Evolutionary conservation across 2,888 invertebrate genomes (phyloP).

Genomic region (Hirtodrosophila cameraria): DNA sequence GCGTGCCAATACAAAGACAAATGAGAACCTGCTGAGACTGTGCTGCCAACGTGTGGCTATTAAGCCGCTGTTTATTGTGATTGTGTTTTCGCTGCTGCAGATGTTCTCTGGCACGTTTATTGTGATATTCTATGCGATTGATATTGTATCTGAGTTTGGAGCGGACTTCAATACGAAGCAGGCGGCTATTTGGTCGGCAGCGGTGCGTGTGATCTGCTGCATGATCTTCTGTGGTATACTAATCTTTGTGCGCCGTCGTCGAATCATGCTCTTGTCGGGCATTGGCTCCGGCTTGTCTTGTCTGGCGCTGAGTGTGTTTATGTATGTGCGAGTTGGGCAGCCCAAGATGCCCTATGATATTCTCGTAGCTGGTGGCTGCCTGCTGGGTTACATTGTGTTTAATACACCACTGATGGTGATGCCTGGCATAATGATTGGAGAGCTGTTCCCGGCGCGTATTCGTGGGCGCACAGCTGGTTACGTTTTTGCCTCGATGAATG

Average conservation of each 20-base stretch:
- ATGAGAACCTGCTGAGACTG: conserved; percentile 85
- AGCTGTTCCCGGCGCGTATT: conserved; percentile 89
- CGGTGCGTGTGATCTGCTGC: conserved; percentile 88
- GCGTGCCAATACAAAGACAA: conserved; percentile 79
- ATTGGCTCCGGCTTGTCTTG: conserved; percentile 88
- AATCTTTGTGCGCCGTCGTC: conserved; percentile 87
- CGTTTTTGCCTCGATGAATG: conserved; percentile 89
- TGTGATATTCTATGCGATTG: conserved; percentile 91
- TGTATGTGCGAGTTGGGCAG: conserved; percentile 82
- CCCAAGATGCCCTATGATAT: conserved; percentile 74
- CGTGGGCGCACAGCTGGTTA: conserved; percentile 90
- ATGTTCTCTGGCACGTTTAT: conserved; percentile 91
- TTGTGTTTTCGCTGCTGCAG: conserved; percentile 89
- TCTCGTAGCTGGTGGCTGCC: conserved; percentile 81
- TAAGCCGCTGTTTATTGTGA: conserved; percentile 90
- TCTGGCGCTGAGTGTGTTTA: conserved; percentile 86
- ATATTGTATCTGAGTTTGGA: conserved; percentile 87
- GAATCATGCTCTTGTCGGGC: conserved; percentile 88
- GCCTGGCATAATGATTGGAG: conserved; percentile 91
- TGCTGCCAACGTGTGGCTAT: conserved; percentile 87
- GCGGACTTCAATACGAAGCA: conserved; percentile 85
- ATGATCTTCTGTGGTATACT: conserved; percentile 88
- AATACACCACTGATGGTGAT: conserved; percentile 91
- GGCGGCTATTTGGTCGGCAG: conserved; percentile 89
- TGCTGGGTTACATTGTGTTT: conserved; percentile 89